These are phyloP conservation scores for Callospermophilus lateralis DNA, from an alignment of 2,113 vertebrate species.

Conservation along the genomic window DNA sequence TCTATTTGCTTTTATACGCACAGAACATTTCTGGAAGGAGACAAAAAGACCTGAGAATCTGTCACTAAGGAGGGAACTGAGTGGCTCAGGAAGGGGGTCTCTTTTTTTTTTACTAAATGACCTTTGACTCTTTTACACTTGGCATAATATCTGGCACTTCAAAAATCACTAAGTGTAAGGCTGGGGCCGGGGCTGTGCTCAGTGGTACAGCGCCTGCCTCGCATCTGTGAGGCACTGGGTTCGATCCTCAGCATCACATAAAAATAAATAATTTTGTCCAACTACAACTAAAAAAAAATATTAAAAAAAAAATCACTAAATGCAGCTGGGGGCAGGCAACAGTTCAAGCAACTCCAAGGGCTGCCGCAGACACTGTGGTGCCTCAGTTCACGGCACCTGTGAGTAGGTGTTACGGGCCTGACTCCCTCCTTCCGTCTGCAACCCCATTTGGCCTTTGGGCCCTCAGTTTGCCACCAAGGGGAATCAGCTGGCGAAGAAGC, in stretches of 20 bases:
- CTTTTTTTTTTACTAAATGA: background rate
- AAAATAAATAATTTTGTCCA: too few species aligned
- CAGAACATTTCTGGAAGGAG: background rate
- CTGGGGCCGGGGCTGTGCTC: too few species aligned
- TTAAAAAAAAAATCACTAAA: too few species aligned
- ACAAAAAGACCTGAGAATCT: background rate
- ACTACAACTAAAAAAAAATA: too few species aligned
- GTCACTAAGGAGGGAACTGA: background rate
- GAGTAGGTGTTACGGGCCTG: background rate
- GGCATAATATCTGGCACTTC: background rate
- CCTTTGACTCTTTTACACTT: background rate
- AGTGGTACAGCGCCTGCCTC: too few species aligned
- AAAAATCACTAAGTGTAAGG: too few species aligned
- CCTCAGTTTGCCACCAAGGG: too few species aligned
- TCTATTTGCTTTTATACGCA: background rate
- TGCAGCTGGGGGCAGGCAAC: background rate
- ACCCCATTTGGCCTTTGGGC: too few species aligned
- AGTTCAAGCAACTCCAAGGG: background rate
- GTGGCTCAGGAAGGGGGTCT: background rate
- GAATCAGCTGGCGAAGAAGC: background rate
- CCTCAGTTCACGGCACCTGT: background rate
- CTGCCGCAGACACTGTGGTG: background rate
- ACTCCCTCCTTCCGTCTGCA: background rate
- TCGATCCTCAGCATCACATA: too few species aligned
- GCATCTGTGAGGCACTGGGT: too few species aligned